Evolutionary conservation across 2,888 invertebrate genomes (phyloP), one percentile per base, ranked within the genome.

Genomic region (Meghimatium bilineatum): DNA sequence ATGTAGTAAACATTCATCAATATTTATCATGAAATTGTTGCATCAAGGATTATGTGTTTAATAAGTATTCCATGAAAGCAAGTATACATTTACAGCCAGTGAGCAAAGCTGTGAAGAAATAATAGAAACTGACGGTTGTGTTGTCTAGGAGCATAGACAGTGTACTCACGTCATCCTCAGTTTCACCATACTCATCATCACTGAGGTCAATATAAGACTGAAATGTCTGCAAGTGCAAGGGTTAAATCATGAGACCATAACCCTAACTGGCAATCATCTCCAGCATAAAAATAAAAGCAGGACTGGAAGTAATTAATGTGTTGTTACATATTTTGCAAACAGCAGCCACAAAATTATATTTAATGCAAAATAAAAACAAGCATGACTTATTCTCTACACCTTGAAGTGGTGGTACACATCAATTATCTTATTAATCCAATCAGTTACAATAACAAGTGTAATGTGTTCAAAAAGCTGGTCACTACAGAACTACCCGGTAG

Each of bases 211-310:
- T 86, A 86, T 90, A 90, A 52, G 90, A 90, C 83, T 86, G 88
- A 87, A 90, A 90, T 76, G 88, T 89, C 90, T 90, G 87, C 80
- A 87, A 87, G 84, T 81, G 74, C 76, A 85, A 85, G 52, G 74
- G 69, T 81, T 74, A 63, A 56, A 77, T 67, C 23, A 38, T 56
- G 32, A n/a, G 32, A 52, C 32, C 38, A 71, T 44, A 80, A 29
- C 79, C 56, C 44, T 63, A 66, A 29, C 29, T 26, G 52, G 36
- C 76, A 77, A 56, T 75, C 75, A 52, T n/a, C 23, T 56, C 34
- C 75, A 34, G 44, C 66, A 60, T 29, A 78, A 44, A 63, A 20
- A 79, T 67, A 38, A 38, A 38, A 38, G 60, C 77, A 77, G 60
- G 1, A 63, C 38, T 60, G 10, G 17, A n/a, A 17, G 38, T 74